Evolutionary conservation across 2,888 invertebrate genomes (phyloP), one percentile per base, ranked within the genome.

Genomic region (Melitaea athalia): DNA sequence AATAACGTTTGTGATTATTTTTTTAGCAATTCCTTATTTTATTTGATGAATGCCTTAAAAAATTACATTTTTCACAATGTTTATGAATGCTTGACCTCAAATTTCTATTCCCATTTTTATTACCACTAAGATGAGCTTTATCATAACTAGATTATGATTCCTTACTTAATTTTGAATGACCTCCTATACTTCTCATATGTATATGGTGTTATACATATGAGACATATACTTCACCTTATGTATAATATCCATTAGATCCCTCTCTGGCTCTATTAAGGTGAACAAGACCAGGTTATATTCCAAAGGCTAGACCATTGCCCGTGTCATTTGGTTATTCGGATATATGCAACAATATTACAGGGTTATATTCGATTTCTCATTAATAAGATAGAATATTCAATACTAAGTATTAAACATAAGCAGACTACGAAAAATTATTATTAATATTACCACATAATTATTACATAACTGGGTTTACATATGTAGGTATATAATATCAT

Each of bases 1-100:
- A 91, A 91, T 83, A 88, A 82, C 81, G 81, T 85, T 83, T 74
- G 74, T 79, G 77, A 76, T 70, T 71, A 64, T 73, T 76, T 70
- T 63, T 62, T 14, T 33, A 15, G n/a, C 5, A 45, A 53, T 43
- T 50, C 42, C 15, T 8, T 52, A 15, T 42, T 57, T 57, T 33
- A 14, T 14, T 12, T 15, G 17, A 53, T 31, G 12, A 24, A 33
- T 33, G 33, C 3, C 6, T 33, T 33, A 33, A 38, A 38, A 38
- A 38, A 3, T 38, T 38, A 8, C 5, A 38, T 3, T 5, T 38
- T 38, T 38, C 12, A 7, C 14, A 31, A 55, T 33, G 5, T 49
- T 33, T 31, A 6, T 31, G 14, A 33, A 55, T 33, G n/a, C 53
- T 55, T 33, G 53, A 55, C 53, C 33, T 55, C 53, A 55, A 33